A percentile compares a stretch with the other conserved stretches of the same genome.
Conservation (phyloP, 2,888 invertebrate genomes). For the Campopleginae sp. region DNA sequence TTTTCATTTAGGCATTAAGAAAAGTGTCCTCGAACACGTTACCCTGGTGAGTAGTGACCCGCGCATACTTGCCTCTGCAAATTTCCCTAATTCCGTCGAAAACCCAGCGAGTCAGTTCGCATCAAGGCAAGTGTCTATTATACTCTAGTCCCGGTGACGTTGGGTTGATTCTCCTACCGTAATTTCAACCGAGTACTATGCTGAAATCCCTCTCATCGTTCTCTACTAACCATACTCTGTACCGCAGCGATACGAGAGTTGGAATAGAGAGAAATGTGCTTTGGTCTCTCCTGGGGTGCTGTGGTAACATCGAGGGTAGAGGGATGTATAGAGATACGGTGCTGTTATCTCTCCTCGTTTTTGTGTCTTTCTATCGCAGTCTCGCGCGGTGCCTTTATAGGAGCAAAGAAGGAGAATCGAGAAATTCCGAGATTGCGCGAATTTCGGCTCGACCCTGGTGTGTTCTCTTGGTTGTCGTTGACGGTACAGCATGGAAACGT, state of each 20-base stretch:
- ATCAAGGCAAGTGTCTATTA: conserved; percentile 70
- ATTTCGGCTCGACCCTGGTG: conserved; percentile 30
- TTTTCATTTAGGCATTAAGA: conserved; percentile 62
- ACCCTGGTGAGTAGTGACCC: conserved; percentile 56
- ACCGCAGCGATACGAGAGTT: conserved; percentile 58
- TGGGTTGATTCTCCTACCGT: conserved; percentile 71
- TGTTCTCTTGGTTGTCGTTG: conserved; percentile 59
- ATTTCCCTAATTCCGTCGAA: conserved; percentile 67
- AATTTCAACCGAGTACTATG: conserved; percentile 74
- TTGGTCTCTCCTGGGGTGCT: conserved; percentile 54
- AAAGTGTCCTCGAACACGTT: conserved; percentile 54
- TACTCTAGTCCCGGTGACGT: conserved; percentile 70
- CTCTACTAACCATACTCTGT: conserved; percentile 60
- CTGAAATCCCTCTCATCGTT: conserved; percentile 60
- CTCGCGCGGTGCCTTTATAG: conserved; percentile 33
- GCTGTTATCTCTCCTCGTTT: conserved; percentile 36
- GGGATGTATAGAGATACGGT: conserved; percentile 28
- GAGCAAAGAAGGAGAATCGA: conserved; percentile 75
- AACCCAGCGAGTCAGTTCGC: conserved; percentile 66
- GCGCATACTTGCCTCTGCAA: conserved; percentile 61
- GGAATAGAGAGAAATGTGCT: conserved; percentile 54
- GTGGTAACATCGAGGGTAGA: conserved; percentile 30
- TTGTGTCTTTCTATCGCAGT: conserved; percentile 4
- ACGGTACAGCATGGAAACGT: conserved; percentile 62
- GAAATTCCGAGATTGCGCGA: conserved; percentile 76